Evolutionary conservation across 1,140 invertebrate species (phyloP).

Genomic region (Drosophila bocqueti): DNA sequence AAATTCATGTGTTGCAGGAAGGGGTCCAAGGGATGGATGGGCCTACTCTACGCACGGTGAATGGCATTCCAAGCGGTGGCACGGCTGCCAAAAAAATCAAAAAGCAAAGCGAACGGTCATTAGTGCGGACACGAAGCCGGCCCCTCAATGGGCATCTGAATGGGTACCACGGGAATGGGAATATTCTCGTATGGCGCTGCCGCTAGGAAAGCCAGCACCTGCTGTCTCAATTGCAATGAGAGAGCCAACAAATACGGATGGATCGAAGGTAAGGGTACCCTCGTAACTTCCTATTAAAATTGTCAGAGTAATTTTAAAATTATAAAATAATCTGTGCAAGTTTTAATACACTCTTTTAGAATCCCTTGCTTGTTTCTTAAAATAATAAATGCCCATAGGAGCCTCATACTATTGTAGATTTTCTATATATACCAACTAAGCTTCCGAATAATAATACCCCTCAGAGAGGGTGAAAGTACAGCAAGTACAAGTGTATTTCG

Average conservation of each 20-base stretch:
- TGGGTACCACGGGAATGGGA: conserved; percentile 1
- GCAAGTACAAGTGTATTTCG: conserved; percentile 22
- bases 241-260: background rate
- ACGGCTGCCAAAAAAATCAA: conserved; percentile 58
- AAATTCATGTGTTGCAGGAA: conserved; percentile 62
- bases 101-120: conserved; percentile 62
- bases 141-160: conserved; percentile 38
- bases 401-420: background rate
- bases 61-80: conserved; percentile 53
- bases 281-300: background rate
- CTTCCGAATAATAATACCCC: background rate
- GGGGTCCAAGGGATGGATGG: conserved; percentile 23
- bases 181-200: conserved; percentile 5
- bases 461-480: background rate
- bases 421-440: background rate
- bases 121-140: conserved; percentile 47
- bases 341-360: background rate
- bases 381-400: background rate
- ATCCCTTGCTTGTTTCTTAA: background rate
- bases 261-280: background rate
- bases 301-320: background rate
- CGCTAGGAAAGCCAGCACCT: conserved; percentile 14
- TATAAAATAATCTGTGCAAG: no score
- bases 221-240: conserved; percentile 35
- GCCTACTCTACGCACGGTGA: conserved; percentile 43